phyloP scores from a whole-genome alignment of 2,888 invertebrate genomes.

The Amitus sp. region DNA sequence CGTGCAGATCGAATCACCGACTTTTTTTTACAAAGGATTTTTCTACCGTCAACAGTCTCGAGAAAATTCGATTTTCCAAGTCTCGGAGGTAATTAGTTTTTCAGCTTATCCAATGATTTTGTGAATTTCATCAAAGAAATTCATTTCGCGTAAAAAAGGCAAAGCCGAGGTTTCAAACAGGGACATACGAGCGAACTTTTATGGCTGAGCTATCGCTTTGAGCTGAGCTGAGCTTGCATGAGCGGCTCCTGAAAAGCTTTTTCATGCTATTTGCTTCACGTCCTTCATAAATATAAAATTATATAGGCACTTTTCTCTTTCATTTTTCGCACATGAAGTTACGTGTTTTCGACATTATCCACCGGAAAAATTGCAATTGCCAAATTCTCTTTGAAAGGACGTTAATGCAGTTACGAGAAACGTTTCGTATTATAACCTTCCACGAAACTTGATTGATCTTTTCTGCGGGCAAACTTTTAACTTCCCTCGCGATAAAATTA shows the following conservation, averaged over 20 bases:
- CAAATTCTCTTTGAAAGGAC: not conserved
- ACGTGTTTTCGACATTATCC: conserved; percentile 19
- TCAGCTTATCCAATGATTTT: conserved; percentile 7
- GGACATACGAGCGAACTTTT: conserved; percentile 12
- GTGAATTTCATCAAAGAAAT: conserved; percentile 9
- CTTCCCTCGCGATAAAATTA: no score
- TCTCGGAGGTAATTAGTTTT: not conserved
- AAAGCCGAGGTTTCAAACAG: conserved; percentile 13
- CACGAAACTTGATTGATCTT: no score
- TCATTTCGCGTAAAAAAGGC: conserved; percentile 9
- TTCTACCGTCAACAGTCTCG: not conserved
- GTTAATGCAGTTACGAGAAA: no score
- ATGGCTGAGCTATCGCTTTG: conserved; percentile 13
- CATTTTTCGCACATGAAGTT: conserved; percentile 21
- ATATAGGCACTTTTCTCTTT: conserved; percentile 27
- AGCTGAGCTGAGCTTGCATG: conserved; percentile 17
- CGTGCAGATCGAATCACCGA: no score
- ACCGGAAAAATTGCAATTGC: conserved; percentile 1
- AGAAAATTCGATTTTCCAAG: not conserved
- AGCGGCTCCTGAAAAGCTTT: conserved; percentile 26
- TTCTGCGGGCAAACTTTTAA: no score
- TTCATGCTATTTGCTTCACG: conserved; percentile 25
- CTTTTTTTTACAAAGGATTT: no score
- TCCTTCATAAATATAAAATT: conserved; percentile 32
- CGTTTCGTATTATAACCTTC: no score